Evolutionary conservation across 2,888 invertebrate genomes (phyloP).

Genomic region (Aethes cnicana): DNA sequence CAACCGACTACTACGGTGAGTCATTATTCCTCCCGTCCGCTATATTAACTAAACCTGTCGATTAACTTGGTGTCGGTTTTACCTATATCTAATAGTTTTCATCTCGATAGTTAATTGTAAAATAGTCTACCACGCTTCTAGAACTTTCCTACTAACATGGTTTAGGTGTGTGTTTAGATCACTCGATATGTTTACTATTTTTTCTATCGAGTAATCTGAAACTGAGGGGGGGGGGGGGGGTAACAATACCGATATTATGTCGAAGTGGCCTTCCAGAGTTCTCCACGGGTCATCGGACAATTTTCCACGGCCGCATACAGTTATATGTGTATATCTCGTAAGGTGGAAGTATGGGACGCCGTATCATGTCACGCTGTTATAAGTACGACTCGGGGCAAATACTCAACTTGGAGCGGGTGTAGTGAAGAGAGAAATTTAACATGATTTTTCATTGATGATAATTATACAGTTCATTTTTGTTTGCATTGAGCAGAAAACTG

Average conservation of each 20-base stretch:
- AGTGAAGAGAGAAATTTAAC: too few relatives aligned
- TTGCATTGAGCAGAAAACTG: too few relatives aligned
- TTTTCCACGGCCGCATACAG: conserved; percentile 57
- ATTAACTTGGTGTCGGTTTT: conserved; percentile 75
- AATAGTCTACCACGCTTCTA: conserved; percentile 77
- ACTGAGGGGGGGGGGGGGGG: conserved; percentile 49
- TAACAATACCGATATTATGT: conserved; percentile 45
- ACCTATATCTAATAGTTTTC: conserved; percentile 48
- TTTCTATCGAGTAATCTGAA: conserved; percentile 68
- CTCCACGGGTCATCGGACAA: conserved; percentile 68
- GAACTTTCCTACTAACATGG: conserved; percentile 74
- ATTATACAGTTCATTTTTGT: too few relatives aligned
- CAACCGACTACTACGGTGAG: conserved; percentile 99
- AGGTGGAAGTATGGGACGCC: conserved; percentile 78
- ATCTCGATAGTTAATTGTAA: conserved; percentile 62
- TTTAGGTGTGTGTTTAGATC: conserved; percentile 61
- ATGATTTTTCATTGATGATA: too few relatives aligned
- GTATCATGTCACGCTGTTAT: conserved; percentile 78
- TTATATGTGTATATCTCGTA: conserved; percentile 69
- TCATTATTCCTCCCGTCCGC: conserved; percentile 87
- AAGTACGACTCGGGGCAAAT: too few relatives aligned
- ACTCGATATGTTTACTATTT: conserved; percentile 58
- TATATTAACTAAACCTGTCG: conserved; percentile 55
- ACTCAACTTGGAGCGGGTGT: too few relatives aligned
- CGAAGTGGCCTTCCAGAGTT: conserved; percentile 81